Evolutionary conservation across 2,888 invertebrate species (phyloP).

Genomic region (Idaea dimidiata): DNA sequence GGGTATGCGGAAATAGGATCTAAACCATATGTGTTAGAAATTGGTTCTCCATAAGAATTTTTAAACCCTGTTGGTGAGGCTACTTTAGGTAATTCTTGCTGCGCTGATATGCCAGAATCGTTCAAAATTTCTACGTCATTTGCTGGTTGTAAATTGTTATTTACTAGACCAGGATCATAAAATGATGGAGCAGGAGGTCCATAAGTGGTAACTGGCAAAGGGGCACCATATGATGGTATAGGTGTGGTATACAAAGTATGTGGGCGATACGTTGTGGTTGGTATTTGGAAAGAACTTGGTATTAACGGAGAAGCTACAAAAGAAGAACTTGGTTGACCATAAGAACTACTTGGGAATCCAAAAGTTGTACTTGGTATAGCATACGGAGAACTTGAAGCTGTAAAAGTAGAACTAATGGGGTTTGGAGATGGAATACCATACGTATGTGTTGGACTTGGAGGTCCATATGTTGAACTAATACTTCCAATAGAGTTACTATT

Average conservation of each 20-base stretch:
- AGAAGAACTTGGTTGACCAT: conserved; percentile 30
- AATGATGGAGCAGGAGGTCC: conserved; percentile 44
- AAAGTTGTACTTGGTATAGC: conserved; percentile 38
- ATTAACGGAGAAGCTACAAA: conserved; percentile 35
- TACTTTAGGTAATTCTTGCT: conserved; percentile 62
- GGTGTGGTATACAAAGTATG: conserved; percentile 42
- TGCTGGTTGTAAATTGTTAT: conserved; percentile 49
- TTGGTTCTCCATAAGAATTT: conserved; percentile 73
- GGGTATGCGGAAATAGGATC: conserved; percentile 53
- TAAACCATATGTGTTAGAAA: conserved; percentile 52
- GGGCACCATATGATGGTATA: conserved; percentile 39
- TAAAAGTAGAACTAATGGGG: conserved; percentile 45
- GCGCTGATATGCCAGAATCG: conserved; percentile 41
- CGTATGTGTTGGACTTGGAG: conserved; percentile 56
- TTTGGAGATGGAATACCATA: conserved; percentile 54
- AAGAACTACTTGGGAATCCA: conserved; percentile 34
- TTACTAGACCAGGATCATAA: conserved; percentile 45
- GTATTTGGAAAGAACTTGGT: conserved; percentile 33
- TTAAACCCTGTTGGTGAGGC: conserved; percentile 59
- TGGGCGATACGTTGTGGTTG: conserved; percentile 44
- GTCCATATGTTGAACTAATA: conserved; percentile 59
- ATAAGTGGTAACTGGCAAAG: conserved; percentile 40
- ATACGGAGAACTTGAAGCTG: conserved; percentile 43
- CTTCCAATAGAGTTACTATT: conserved; percentile 34
- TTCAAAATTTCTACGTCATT: conserved; percentile 49